Conservation (phyloP, 2,797 vertebrate species). For the Chromobotia macracanthus region DNA sequence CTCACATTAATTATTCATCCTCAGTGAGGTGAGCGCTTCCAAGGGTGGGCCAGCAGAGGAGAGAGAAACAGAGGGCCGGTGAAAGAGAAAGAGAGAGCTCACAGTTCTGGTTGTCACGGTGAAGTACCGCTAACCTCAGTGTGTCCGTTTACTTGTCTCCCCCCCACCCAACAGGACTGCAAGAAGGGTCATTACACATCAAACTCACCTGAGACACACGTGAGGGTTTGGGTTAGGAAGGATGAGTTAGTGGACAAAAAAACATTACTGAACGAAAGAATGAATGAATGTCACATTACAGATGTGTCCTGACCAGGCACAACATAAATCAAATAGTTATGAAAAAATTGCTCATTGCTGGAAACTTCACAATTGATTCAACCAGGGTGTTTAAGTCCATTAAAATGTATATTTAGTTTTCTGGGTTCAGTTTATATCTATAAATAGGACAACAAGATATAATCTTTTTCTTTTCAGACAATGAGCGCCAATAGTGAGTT, state of each 20-base stretch:
- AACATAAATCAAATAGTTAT: neutral
- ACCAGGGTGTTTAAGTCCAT: too few relatives aligned
- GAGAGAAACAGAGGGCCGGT: slow-evolving; percentile 47
- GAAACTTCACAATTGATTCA: too few relatives aligned
- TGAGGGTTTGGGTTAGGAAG: neutral
- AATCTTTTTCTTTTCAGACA: neutral
- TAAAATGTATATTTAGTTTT: too few relatives aligned
- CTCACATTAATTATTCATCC: slow-evolving; percentile 83
- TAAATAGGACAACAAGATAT: too few relatives aligned
- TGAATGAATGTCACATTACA: neutral
- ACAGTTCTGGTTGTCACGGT: slow-evolving; percentile 61
- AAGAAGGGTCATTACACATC: slow-evolving; percentile 30
- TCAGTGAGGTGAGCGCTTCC: slow-evolving; percentile 73
- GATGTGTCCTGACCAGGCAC: neutral
- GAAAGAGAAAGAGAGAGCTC: slow-evolving; percentile 44
- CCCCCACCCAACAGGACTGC: slow-evolving; percentile 44
- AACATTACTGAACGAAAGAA: neutral
- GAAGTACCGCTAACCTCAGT: slow-evolving; percentile 59
- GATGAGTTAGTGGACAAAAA: neutral
- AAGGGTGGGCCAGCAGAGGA: slow-evolving; percentile 63
- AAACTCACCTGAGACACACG: slow-evolving; percentile 30
- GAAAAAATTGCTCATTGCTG: too few relatives aligned
- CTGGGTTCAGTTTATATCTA: too few relatives aligned
- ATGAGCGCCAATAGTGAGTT: neutral
- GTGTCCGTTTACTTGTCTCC: slow-evolving; percentile 57